Percentiles rank a stretch among this genome's conserved stretches.
phyloP scores from a whole-genome alignment of 2,113 vertebrate species.

The Gadus chalcogrammus region DNA sequence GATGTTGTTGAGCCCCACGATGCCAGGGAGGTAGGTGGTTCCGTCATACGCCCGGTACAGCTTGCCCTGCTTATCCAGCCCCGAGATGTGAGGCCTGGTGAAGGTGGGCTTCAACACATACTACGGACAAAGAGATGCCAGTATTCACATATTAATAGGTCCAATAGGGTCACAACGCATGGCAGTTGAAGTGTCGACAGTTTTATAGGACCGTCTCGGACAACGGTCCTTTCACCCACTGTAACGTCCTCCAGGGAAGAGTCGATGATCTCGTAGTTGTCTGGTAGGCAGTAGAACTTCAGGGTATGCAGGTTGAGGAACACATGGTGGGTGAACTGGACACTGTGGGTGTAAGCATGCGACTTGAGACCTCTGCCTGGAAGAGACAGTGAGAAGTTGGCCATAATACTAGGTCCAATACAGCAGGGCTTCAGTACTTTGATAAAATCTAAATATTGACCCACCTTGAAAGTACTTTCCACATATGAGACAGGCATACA shows the following conservation, averaged over 20 bases:
- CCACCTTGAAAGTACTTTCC: slow-evolving; percentile 97
- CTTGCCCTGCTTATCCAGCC: slow-evolving; percentile 93
- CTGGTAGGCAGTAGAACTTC: slow-evolving; percentile 96
- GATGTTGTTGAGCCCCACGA: slow-evolving; percentile 97
- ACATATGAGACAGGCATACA: slow-evolving; percentile 93
- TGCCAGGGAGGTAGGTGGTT: slow-evolving; percentile 96
- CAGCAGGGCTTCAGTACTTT: neutral
- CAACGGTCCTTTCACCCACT: slow-evolving; percentile 56
- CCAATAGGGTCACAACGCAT: neutral
- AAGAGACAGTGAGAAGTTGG: neutral
- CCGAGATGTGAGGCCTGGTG: slow-evolving; percentile 86
- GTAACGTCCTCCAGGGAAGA: slow-evolving; percentile 96
- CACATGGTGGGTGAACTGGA: slow-evolving; percentile 94
- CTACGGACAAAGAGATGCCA: slow-evolving; percentile 61
- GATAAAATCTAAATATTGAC: neutral
- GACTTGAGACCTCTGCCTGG: slow-evolving; percentile 94
- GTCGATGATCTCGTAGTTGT: slow-evolving; percentile 98
- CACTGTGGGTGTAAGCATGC: slow-evolving; percentile 96
- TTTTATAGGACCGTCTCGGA: no score
- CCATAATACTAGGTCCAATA: neutral
- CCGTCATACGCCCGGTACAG: slow-evolving; percentile 93
- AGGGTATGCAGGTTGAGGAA: slow-evolving; percentile 96
- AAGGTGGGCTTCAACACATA: slow-evolving; percentile 97
- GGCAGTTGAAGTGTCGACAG: neutral
- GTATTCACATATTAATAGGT: neutral